A percentile compares a stretch with the other conserved stretches of the same genome.
Conservation (phyloP, 2,113 vertebrate genomes). For the Mellivora capensis region DNA sequence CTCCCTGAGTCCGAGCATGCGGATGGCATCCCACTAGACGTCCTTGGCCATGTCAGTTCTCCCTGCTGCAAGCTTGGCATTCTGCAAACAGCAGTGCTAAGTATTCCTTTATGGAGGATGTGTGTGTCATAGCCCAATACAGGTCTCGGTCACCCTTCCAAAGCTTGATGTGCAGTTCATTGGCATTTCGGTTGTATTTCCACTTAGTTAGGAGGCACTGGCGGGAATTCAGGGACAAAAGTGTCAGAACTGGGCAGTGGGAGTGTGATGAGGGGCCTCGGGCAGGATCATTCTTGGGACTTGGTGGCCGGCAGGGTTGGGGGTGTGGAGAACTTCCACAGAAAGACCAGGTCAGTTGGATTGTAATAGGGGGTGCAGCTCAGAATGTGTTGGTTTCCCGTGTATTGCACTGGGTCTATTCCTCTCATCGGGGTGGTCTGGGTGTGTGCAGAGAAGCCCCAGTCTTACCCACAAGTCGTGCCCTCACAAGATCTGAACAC, state of each 20-base stretch:
- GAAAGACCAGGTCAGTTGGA: background rate
- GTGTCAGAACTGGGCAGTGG: background rate
- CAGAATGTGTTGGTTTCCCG: background rate
- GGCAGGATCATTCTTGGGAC: fast-evolving
- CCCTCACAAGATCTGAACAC: background rate
- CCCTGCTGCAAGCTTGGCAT: too few relatives aligned
- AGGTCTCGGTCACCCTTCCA: background rate
- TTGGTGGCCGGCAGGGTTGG: too few relatives aligned
- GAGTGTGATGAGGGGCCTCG: fast-evolving
- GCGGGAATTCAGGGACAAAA: fast-evolving
- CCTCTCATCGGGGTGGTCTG: fast-evolving
- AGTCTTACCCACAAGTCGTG: fast-evolving
- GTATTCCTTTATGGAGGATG: background rate
- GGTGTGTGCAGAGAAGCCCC: fast-evolving
- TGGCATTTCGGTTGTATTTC: background rate
- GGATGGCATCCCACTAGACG: fast-evolving
- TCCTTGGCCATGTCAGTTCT: background rate
- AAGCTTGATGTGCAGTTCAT: background rate
- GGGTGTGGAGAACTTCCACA: background rate
- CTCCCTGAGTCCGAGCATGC: fast-evolving
- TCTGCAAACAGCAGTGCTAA: background rate
- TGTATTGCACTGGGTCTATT: fast-evolving
- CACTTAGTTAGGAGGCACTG: background rate
- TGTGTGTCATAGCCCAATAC: fast-evolving
- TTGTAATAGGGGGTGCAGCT: background rate